A percentile compares a stretch with the other conserved stretches of the same genome.
phyloP scores from a whole-genome alignment of 2,797 vertebrate genomes.

The Spizella passerina region DNA sequence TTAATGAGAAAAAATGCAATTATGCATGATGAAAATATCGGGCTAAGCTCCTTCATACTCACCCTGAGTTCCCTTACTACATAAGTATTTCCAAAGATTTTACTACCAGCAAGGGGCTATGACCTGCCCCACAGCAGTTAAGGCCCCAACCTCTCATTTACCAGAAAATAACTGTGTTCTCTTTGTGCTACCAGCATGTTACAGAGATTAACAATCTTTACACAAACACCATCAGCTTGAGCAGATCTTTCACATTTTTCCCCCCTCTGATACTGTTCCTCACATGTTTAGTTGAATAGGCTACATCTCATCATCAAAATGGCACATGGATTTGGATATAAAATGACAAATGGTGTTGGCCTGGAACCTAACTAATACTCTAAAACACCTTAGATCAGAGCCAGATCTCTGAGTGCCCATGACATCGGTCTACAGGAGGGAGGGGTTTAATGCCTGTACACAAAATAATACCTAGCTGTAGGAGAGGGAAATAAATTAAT shows the following conservation, averaged over 20 bases:
- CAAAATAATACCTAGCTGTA: neutral
- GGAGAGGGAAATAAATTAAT: neutral
- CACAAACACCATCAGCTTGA: neutral
- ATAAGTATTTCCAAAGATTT: conserved; percentile 13
- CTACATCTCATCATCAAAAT: neutral
- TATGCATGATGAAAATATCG: conserved; percentile 34
- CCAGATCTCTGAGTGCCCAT: neutral
- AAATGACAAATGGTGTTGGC: neutral
- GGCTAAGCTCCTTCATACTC: neutral
- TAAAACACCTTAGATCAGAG: neutral
- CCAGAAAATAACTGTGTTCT: neutral
- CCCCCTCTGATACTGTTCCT: neutral
- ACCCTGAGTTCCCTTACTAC: neutral
- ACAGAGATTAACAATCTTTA: neutral
- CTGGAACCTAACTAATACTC: neutral
- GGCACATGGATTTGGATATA: neutral
- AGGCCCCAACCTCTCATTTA: neutral
- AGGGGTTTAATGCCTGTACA: neutral
- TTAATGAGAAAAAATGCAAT: conserved; percentile 64
- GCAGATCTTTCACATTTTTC: neutral
- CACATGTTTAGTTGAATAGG: neutral
- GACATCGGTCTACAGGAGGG: neutral
- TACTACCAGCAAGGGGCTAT: neutral
- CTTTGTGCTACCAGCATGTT: neutral
- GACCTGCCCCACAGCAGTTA: neutral